Evolutionary conservation across 2,797 vertebrate genomes (phyloP), one percentile per base, ranked within the genome.

Genomic region (Lepus townsendii): DNA sequence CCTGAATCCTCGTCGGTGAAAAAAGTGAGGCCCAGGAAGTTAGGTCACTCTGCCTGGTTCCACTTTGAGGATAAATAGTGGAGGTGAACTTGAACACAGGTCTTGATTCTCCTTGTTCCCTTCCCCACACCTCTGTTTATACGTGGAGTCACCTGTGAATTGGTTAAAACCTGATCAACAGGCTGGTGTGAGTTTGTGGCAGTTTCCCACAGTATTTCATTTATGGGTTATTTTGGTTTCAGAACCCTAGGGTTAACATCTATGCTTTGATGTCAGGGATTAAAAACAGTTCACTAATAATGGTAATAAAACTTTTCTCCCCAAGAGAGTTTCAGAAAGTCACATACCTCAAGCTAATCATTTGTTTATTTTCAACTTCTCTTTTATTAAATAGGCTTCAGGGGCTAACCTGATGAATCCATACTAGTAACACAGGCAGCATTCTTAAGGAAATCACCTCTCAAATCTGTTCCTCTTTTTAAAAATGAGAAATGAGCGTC

Each of bases 211-310:
- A 94, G 66, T 92, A 73, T 84, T 93, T 97, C 84, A 86, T 95
- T 95, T 95, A 69, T 97, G 57, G n/a, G 66, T 89, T 96, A 88
- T 96, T 96, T 90, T 90, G 50, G 92, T 93, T 97, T 88, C 38
- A 96, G 88, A 96, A 95, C 62, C 83, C 57, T 82, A 78, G 88
- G 68, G 72, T 91, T 94, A 93, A 96, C 66, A 90, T 75, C 71
- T 82, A 32, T 76, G 86, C 88, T 94, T 96, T 95, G 95, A 95
- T 96, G 91, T 92, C 69, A 80, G 35, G 86, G 92, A 96, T 95
- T 96, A 95, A 96, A 97, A 95, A 93, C 88, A 93, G 91, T 89
- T 95, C 94, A 92, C 78, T 94, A 94, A 94, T 94, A 96, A 84
- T 84, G 77, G 86, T 89, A 95, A 90, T 95, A 95, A 92, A 96